These are phyloP conservation scores for Sphenopsis melanotis DNA, from an alignment of 2,797 vertebrate genomes.

Conservation along the genomic window DNA sequence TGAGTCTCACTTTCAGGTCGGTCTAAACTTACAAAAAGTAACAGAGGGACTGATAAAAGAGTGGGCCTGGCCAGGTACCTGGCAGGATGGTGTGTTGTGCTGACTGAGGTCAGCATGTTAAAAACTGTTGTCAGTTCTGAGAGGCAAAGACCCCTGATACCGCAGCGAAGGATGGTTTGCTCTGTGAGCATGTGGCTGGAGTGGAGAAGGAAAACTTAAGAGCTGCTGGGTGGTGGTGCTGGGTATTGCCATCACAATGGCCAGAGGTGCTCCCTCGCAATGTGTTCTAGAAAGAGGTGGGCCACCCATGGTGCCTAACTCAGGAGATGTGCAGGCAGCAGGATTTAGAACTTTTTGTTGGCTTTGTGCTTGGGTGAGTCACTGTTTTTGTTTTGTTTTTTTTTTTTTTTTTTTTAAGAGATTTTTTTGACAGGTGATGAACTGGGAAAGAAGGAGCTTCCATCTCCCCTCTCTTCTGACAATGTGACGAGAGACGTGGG, in stretches of 20 bases:
- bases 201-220: neutral
- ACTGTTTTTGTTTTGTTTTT: neutral
- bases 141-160: neutral
- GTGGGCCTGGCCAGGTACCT: neutral
- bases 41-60: neutral
- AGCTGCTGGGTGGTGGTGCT: fast-evolving
- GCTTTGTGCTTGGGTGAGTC: neutral
- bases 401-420: neutral
- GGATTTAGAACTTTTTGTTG: neutral
- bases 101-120: fast-evolving
- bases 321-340: neutral
- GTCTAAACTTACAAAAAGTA: neutral
- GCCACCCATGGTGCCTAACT: neutral
- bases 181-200: fast-evolving
- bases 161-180: fast-evolving
- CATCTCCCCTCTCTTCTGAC: neutral
- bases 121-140: neutral
- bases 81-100: neutral
- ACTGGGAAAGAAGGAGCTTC: neutral
- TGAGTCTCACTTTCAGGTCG: neutral
- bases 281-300: fast-evolving
- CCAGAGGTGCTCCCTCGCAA: neutral
- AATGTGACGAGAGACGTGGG: neutral
- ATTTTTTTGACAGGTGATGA: neutral
- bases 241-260: fast-evolving